Evolutionary conservation across 2,888 invertebrate genomes (phyloP), one percentile per base, ranked within the genome.

Genomic region (Hirtodrosophila alboralis): DNA sequence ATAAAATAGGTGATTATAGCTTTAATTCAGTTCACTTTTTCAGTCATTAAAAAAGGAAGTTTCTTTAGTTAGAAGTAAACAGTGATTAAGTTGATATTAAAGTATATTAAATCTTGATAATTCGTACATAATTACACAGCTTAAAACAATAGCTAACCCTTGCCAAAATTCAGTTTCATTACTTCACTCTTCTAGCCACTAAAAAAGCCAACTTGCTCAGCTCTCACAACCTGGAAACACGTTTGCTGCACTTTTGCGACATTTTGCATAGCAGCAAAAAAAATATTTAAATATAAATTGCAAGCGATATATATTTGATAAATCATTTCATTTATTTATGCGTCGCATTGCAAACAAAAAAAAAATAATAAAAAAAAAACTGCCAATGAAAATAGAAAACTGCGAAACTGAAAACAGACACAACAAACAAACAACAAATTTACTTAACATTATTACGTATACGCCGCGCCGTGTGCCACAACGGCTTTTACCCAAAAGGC

Each of bases 241-340:
- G 13, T 8, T 38, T 12, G 26, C 30, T 18, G 31, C 21, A 18
- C 30, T 38, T 37, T 31, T 37, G 51, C 59, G 56, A 69, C 59
- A 65, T 66, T 77, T 68, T 59, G 57, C 48, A 53, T 40, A 30
- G 34, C 28, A 38, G 43, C 49, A 36, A 74, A 79, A 86, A 36
- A 74, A 79, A 86, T 72, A 61, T 68, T 86, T 84, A 75, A 60
- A 76, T 70, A 66, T 84, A 84, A 86, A 86, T 80, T 51, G 80
- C 56, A 16, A 49, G 59, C 63, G 63, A 64, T 67, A 73, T 67
- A 73, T 78, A 53, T 63, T 61, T 68, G 52, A 54, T 65, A 62
- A 66, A 66, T 78, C 59, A 61, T 65, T 75, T 74, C 58, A 83
- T 79, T 83, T 79, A 69, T 72, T 61, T 67, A 61, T 75, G 76